Evolutionary conservation across 2,113 vertebrate genomes (phyloP), one percentile per base, ranked within the genome.

Genomic region (Phalacrocorax carbo): DNA sequence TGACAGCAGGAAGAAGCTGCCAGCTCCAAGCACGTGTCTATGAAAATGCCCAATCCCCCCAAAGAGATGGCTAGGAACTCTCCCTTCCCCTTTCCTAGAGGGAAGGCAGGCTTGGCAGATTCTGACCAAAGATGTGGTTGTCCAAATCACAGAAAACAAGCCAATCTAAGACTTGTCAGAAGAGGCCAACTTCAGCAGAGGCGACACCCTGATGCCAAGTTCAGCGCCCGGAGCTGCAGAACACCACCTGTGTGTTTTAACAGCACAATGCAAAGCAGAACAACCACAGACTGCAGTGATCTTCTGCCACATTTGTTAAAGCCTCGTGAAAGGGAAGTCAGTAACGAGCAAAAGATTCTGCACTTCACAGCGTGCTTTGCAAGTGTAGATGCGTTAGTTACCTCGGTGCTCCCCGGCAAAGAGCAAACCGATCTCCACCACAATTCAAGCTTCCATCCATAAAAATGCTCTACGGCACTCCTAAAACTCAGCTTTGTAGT

Each of bases 311-410:
- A 0, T 8, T 27, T n/a, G 21, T 36, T n/a, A 46, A 26, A 81
- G 7, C 38, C 76, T 60, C 11, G 2, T 20, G 7, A 68, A 72
- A 44, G 58, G 58, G 57, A 61, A 42, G 23, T 26, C 20, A 42
- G 23, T 17, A 52, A 58, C 0, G 6, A 81, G 54, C 61, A 36
- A 11, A 32, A 55, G 19, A 36, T 2, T 4, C 10, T 3, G 10
- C 46, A 7, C 14, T 29, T 60, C 1, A 10, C 75, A 91, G 75
- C 60, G 17, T 1, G 11, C 68, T 40, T 20, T 40, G 38, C 68
- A 12, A 30, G 36, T 0, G 19, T 7, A 25, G 52, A 11, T 16
- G 36, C 44, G 16, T 15, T 36, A 10, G 13, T 32, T 18, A 11
- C 38, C 27, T 44, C 14, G 15, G 42, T 44, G 42, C 42, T 44